Percentiles rank a stretch among this genome's conserved stretches.
Conservation (phyloP, 1,140 invertebrate genomes). For the Lucilia sericata region DNA sequence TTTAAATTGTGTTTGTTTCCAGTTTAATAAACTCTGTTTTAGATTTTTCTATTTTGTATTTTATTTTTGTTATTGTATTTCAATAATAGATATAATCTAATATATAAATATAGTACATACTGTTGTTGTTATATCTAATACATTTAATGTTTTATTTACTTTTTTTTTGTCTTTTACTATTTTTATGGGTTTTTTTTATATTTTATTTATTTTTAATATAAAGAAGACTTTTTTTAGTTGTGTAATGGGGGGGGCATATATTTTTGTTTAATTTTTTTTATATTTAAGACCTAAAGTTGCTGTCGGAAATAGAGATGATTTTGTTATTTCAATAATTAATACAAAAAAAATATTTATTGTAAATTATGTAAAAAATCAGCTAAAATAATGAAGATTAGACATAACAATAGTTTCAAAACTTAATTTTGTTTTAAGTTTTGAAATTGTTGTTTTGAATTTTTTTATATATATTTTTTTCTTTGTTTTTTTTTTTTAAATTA, state of each 20-base stretch:
- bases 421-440: too few species aligned
- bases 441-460: too few species aligned
- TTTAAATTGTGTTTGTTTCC: background rate
- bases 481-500: background rate
- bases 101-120: background rate
- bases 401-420: too few species aligned
- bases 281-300: too few species aligned
- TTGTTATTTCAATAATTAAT: background rate
- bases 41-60: slow-evolving; percentile 3
- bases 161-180: background rate
- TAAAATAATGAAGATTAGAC: background rate
- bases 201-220: background rate
- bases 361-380: background rate
- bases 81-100: background rate
- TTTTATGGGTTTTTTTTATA: background rate
- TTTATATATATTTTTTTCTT: background rate
- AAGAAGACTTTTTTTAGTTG: background rate
- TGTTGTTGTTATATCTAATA: slow-evolving; percentile 4
- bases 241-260: too few species aligned
- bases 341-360: background rate
- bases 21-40: background rate
- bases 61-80: background rate
- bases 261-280: too few species aligned
- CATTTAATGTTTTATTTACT: slow-evolving; percentile 3
- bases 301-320: background rate